Evolutionary conservation across 2,888 invertebrate species (phyloP).

Genomic region (Panopea generosa): DNA sequence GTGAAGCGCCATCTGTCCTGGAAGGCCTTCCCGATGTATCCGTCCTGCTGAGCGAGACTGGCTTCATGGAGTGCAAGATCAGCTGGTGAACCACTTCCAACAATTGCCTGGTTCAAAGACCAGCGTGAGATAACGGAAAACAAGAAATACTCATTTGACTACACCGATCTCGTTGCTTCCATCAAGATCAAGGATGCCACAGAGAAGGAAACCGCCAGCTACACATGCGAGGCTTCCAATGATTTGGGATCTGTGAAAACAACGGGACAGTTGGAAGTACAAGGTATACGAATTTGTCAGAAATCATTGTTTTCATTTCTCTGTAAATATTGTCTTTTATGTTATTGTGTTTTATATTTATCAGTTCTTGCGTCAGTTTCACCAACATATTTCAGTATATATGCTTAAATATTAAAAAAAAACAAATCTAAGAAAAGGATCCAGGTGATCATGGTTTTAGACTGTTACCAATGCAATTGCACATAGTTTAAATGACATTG

Average conservation of each 20-base stretch:
- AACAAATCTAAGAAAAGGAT: no score
- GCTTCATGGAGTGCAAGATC: constrained; percentile 81
- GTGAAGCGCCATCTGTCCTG: constrained; percentile 80
- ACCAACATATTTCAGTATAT: no score
- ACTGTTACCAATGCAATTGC: no score
- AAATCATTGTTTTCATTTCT: no score
- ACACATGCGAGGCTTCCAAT: constrained; percentile 83
- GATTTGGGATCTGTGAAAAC: constrained; percentile 83
- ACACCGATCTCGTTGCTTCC: constrained; percentile 75
- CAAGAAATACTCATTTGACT: constrained; percentile 78
- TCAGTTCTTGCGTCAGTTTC: no score
- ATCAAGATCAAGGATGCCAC: constrained; percentile 88
- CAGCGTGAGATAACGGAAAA: constrained; percentile 74
- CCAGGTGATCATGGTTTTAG: no score
- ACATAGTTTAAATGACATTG: no score
- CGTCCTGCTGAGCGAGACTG: constrained; percentile 76
- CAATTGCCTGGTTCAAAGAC: constrained; percentile 83
- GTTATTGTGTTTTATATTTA: not conserved
- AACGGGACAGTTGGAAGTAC: constrained; percentile 77
- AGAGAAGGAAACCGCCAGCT: constrained; percentile 80
- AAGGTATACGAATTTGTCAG: constrained; percentile 68
- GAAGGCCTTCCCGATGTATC: constrained; percentile 81
- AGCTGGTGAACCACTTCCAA: constrained; percentile 81
- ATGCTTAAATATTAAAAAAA: no score
- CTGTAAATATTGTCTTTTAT: no score